Base-by-base conservation (phyloP, 2,113 vertebrate species). In the Lycocorax pyrrhopterus region DNA sequence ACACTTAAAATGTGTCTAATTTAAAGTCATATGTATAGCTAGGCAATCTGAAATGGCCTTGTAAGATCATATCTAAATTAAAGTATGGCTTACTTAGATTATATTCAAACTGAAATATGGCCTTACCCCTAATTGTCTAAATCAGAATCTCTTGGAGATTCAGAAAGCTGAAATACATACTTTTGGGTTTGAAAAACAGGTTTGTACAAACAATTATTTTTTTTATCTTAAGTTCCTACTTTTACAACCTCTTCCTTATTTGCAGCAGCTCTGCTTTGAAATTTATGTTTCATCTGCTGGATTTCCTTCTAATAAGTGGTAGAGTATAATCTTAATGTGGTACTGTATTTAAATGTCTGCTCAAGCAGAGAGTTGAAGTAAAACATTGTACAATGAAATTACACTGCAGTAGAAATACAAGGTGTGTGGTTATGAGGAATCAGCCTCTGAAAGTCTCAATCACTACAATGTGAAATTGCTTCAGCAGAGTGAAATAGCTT, bases 311-410 rank as follows among this genome's bases (percentile, higher is more conserved):
- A 56, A 20, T 39, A 69, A 29, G 39, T 64, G 56, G 6, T 60
- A 9, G 29, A 73, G 26, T 69, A 84, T 77, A 62, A 92, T 68
- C 49, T 93, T 93, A 93, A 95, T 71, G 39, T 55, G 46, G 25
- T 76, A 43, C 44, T 93, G 37, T 77, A 35, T 92, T 94, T 96
- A 96, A 97, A 87, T 92, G 89, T 90, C 75, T 84, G 44, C 84
- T 93, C 32, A 79, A 77, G 37, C 62, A 95, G 81, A 66, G 29
- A 46, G 64, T 29, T 47, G 41, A 94, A 73, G 21, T 56, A 85
- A 89, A 94, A 71, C 35, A 51, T 8, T 93, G 46, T n/a, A 30
- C 35, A 47, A 29, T 80, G 86, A 90, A 94, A 95, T 71, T 55
- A 30, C 74, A 72, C 33, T 89, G 51, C 84, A 90, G 33, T 30